Evolutionary conservation across 2,797 vertebrate species (phyloP), one percentile per base, ranked within the genome.

Genomic region (Sebastes vulpes): DNA sequence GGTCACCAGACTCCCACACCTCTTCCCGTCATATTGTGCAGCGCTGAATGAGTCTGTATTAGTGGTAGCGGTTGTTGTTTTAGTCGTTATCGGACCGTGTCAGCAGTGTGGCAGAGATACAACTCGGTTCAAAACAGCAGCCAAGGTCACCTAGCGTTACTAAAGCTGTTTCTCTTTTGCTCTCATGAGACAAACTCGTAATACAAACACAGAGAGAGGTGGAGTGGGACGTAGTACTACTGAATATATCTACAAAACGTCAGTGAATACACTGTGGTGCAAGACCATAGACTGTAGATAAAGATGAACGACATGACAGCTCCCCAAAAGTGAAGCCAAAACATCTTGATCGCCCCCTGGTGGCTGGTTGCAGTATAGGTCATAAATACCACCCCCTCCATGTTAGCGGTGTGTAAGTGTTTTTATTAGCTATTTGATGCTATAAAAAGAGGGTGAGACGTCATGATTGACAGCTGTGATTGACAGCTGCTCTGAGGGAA

Each of bases 141-240:
- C 63, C 82, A 74, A 90, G 86, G 84, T 79, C 81, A 7, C 0
- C 3, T 10, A 26, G 72, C 0, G 56, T 48, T 56, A 26, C 68
- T 26, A 6, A 73, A 54, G 26, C 21, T 1, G 28, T 11, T 23
- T 29, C 29, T 48, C 14, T 60, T 38, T 14, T 12, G 20, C 3
- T 20, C 59, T 35, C 72, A 63, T 4, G 46, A 82, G 7, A 65
- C 25, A 60, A 20, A 63, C 18, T 16, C 31, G 8, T 74, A 21
- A 68, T 8, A 42, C 35, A 38, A 12, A 56, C 29, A 20, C 18
- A 28, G 12, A 38, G 6, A 32, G 29, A 67, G n/a, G 7, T 3
- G 46, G 6, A 60, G 11, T 2, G 9, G 4, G 18, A 38, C 1
- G 4, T 7, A 18, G 5, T 18, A 18, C 32, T 16, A 18, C 4